These are phyloP conservation scores for Australoheros scitulus DNA, from an alignment of 2,113 vertebrate genomes.

Conservation along the genomic window DNA sequence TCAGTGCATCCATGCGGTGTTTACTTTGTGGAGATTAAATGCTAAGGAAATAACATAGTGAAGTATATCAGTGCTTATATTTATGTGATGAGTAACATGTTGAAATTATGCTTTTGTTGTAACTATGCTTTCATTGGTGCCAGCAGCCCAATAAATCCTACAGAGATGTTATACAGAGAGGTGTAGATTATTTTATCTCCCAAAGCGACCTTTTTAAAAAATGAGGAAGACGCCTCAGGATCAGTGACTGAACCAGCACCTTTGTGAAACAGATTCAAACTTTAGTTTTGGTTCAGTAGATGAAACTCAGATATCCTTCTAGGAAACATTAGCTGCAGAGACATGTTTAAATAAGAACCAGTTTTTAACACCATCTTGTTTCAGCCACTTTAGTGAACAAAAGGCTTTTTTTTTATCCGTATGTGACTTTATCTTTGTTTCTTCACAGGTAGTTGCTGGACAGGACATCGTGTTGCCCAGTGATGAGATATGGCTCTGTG, in stretches of 20 bases:
- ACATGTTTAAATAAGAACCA: background rate
- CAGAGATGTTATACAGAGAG: background rate
- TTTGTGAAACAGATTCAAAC: background rate
- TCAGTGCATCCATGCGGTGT: background rate
- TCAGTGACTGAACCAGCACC: background rate
- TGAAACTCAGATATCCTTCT: background rate
- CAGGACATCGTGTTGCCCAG: conserved; percentile 88
- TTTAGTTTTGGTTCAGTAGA: background rate
- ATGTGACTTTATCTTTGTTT: background rate
- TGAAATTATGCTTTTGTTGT: background rate
- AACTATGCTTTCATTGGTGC: no score
- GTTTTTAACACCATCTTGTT: background rate
- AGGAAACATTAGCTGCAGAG: background rate
- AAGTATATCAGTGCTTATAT: background rate
- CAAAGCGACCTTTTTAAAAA: no score
- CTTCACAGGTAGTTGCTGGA: conserved; percentile 84
- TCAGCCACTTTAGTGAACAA: background rate
- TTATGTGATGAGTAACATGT: rapidly evolving
- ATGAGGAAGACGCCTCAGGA: no score
- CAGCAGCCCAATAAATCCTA: no score
- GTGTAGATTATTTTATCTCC: background rate
- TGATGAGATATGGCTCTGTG: conserved; percentile 93
- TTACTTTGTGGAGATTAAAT: background rate
- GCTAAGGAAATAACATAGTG: background rate
- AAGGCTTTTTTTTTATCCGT: background rate